These are phyloP conservation scores for Bradypodion pumilum DNA, from an alignment of 2,797 vertebrate species.

Conservation along the genomic window DNA sequence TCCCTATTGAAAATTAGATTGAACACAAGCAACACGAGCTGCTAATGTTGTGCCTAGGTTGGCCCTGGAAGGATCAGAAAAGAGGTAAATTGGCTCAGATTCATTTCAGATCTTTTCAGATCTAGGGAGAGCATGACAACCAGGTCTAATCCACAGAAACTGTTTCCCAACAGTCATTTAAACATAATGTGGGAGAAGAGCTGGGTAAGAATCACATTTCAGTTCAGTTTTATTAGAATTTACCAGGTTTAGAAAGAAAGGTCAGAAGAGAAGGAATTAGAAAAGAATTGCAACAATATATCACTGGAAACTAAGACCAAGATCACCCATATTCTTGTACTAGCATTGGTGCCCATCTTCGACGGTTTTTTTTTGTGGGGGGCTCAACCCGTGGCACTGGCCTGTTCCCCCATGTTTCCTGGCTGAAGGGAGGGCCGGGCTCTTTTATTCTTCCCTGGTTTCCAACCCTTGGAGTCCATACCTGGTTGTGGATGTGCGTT, in stretches of 20 bases:
- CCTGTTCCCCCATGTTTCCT: too few species aligned
- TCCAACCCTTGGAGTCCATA: too few species aligned
- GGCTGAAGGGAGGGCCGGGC: too few species aligned
- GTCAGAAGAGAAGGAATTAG: too few species aligned
- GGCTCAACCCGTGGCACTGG: too few species aligned
- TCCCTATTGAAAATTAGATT: slow-evolving; percentile 11
- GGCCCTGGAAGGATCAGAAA: neutral
- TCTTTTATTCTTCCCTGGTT: too few species aligned
- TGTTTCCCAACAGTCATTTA: neutral
- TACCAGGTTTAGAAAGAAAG: neutral
- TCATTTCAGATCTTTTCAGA: neutral
- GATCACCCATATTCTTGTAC: too few species aligned
- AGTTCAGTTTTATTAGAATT: neutral
- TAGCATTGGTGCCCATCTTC: too few species aligned
- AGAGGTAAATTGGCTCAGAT: neutral
- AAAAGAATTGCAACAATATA: too few species aligned
- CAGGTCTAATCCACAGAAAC: neutral
- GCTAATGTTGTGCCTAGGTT: neutral
- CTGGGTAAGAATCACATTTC: neutral
- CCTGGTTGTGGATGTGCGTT: too few species aligned
- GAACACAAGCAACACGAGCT: neutral
- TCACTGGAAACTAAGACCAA: too few species aligned
- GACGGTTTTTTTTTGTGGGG: too few species aligned
- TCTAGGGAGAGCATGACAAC: neutral
- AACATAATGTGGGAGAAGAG: neutral